Base-by-base conservation (phyloP, 2,113 vertebrate genomes). In the Actenoides lindsayi region DNA sequence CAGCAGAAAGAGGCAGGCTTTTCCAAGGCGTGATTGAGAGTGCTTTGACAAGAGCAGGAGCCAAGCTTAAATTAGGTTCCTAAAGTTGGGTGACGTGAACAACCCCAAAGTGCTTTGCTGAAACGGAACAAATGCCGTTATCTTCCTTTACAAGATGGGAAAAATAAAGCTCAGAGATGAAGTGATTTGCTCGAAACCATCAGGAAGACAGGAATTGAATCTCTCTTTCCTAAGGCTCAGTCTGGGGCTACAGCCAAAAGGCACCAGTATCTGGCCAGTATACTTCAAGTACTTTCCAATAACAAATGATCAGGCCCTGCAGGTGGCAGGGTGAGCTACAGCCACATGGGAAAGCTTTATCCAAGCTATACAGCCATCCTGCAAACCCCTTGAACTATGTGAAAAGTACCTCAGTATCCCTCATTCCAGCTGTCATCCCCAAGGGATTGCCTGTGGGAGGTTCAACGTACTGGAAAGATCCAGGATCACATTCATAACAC, bases 21-120 rank as follows among this genome's bases (percentile, higher is more conserved):
- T 89, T 95, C 86, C 56, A 75, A 87, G 54, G 56, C 2, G 1
- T 89, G 83, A 80, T 50, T 77, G 83, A 78, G 60, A 79, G 73
- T 48, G 73, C 77, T 95, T 83, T 87, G 81, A 84, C 30, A 75
- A 60, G 76, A 94, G 80, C 89, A 42, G 35, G 56, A 95, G 74
- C 80, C 77, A 89, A 84, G 60, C 27, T 92, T 83, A 84, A 95
- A 91, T 92, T 87, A 75, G 51, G 69, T 91, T 91, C 77, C 89
- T 84, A 25, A 95, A 94, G 69, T 75, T 59, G 35, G 62, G 53
- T 78, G 60, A 71, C 87, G 87, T 60, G 87, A 89, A 87, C 50
- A 78, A 91, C 74, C 90, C 50, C n/a, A 53, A 68, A 93, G 83
- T 79, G 50, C 69, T 94, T 81, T 62, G 65, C 77, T 82, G 76